Conservation (phyloP, 1,140 invertebrate genomes). For the Pseudoatta argentina region DNA sequence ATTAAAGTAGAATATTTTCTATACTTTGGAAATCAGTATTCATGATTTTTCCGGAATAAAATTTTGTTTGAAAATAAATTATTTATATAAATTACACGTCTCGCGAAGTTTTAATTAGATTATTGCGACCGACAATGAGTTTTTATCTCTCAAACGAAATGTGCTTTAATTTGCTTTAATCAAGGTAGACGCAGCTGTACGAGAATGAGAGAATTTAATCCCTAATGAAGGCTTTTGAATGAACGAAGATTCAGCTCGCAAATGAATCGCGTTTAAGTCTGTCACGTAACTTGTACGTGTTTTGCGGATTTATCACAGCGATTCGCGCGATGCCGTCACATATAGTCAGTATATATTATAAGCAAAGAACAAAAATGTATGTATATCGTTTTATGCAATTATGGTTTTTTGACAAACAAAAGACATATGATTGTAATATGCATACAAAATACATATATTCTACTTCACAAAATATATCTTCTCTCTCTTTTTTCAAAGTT, state of each 20-base stretch:
- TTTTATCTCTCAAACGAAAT: background rate
- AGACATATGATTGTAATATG: background rate
- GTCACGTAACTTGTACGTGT: conserved; percentile 67
- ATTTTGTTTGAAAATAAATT: background rate
- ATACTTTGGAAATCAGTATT: background rate
- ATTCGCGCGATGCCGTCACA: conserved; percentile 17
- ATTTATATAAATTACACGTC: background rate
- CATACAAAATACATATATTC: background rate
- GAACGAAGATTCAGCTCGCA: conserved; percentile 43
- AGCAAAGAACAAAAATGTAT: background rate
- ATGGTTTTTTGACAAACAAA: background rate
- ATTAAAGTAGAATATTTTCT: background rate
- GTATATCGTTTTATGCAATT: background rate
- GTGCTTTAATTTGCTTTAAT: conserved; percentile 12
- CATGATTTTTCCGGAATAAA: background rate
- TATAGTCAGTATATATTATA: background rate
- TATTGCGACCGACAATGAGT: background rate
- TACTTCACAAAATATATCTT: background rate
- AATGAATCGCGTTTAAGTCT: conserved; percentile 39
- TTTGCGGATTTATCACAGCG: conserved; percentile 48
- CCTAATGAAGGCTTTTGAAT: conserved; percentile 41
- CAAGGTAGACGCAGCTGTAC: background rate
- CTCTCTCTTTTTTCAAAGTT: background rate
- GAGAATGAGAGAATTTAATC: conserved; percentile 26
- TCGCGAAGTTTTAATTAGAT: background rate